Evolutionary conservation across 2,888 invertebrate species (phyloP).

Genomic region (Falcaria lacertinaria): DNA sequence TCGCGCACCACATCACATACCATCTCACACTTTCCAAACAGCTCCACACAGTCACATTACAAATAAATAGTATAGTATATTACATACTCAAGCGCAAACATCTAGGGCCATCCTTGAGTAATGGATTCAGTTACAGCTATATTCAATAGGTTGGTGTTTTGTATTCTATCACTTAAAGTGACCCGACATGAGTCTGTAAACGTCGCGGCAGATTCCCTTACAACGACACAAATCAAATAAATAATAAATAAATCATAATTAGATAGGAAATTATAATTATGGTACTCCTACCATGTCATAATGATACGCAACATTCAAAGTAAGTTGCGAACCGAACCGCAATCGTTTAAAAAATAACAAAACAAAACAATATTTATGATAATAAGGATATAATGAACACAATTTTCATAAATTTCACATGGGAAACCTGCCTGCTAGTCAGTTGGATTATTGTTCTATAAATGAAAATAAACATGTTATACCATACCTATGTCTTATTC

Average conservation of each 20-base stretch:
- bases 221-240: slow-evolving; percentile 12
- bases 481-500: slow-evolving; percentile 68
- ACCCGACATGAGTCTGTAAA: slow-evolving; percentile 37
- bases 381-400: slow-evolving; percentile 34
- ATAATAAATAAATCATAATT: slow-evolving; percentile 4
- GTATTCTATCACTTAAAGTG: slow-evolving; percentile 37
- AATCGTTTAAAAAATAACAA: slow-evolving; percentile 39
- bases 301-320: slow-evolving; percentile 16
- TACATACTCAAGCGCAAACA: slow-evolving; percentile 55
- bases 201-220: slow-evolving; percentile 47
- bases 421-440: slow-evolving; percentile 53
- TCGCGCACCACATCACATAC: slow-evolving; percentile 53
- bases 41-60: slow-evolving; percentile 58
- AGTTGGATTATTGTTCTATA: slow-evolving; percentile 53
- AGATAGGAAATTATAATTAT: slow-evolving; percentile 7
- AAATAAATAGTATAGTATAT: slow-evolving; percentile 68
- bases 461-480: slow-evolving; percentile 56
- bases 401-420: slow-evolving; percentile 17
- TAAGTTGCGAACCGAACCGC: slow-evolving; percentile 27
- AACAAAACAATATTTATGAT: slow-evolving; percentile 24
- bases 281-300: slow-evolving; percentile 1
- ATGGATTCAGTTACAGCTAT: slow-evolving; percentile 49
- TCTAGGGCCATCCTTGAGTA: slow-evolving; percentile 65
- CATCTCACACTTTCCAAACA: slow-evolving; percentile 45
- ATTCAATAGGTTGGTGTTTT: slow-evolving; percentile 54